Conservation (phyloP, 2,113 vertebrate species). For the Salvelinus sp. region DNA sequence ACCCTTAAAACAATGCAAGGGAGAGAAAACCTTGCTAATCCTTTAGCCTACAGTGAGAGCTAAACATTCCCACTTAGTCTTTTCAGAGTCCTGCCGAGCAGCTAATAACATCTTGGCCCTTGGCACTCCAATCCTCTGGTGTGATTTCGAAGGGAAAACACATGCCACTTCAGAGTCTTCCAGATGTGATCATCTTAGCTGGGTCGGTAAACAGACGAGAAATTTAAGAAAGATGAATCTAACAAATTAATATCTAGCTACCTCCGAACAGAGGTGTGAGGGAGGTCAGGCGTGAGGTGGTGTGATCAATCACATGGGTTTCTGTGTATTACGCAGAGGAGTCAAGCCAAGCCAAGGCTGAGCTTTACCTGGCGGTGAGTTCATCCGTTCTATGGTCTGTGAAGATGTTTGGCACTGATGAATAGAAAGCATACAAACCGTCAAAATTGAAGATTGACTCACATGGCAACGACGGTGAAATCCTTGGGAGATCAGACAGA, state of each 20-base stretch:
- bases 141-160: constrained; percentile 29
- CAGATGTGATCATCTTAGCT: constrained; percentile 42
- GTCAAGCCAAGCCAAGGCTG: too few relatives aligned
- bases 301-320: background rate
- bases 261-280: background rate
- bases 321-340: too few relatives aligned
- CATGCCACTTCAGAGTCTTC: constrained; percentile 28
- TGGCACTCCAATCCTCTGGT: constrained; percentile 6
- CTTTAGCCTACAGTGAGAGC: background rate
- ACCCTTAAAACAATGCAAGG: background rate
- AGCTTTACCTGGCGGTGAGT: too few relatives aligned
- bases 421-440: background rate
- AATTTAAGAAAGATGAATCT: constrained; percentile 29
- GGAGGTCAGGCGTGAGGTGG: background rate
- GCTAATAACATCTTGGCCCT: constrained; percentile 29
- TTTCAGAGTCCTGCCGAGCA: constrained; percentile 33
- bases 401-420: background rate
- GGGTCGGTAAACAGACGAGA: constrained; percentile 30
- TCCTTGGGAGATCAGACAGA: background rate
- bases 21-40: background rate
- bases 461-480: background rate
- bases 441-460: background rate
- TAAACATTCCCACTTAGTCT: constrained; percentile 10
- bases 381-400: too few relatives aligned
- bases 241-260: background rate